Percentiles rank a stretch among this genome's conserved stretches.
Evolutionary conservation across 2,113 vertebrate species (phyloP).

Genomic region (Nesogale talazaci): DNA sequence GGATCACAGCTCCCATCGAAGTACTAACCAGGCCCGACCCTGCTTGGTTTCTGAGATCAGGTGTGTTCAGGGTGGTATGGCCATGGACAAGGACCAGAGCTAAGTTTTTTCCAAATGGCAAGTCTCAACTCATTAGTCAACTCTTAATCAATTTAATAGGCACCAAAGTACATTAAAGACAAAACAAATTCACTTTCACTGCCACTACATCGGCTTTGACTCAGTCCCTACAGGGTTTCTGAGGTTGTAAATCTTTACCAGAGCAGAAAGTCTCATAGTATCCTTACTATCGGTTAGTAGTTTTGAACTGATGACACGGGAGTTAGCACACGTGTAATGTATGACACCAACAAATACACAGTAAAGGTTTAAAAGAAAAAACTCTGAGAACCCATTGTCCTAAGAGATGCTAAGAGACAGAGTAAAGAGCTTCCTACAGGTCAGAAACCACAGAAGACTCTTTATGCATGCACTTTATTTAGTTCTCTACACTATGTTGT

Average conservation of each 20-base stretch:
- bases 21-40: too few relatives aligned
- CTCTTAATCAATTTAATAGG: neutral
- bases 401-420: neutral
- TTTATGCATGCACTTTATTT: neutral
- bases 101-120: neutral
- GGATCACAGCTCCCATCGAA: neutral
- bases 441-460: neutral
- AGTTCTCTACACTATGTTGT: neutral
- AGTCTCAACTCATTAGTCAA: neutral
- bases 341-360: too few relatives aligned
- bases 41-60: too few relatives aligned
- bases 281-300: too few relatives aligned
- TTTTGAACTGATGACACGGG: too few relatives aligned
- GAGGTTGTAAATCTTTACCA: too few relatives aligned
- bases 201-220: too few relatives aligned
- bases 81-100: too few relatives aligned
- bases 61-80: too few relatives aligned
- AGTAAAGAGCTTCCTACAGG: neutral
- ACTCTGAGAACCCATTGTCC: neutral
- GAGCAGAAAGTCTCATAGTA: too few relatives aligned
- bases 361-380: neutral
- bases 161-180: neutral
- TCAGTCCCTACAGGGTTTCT: too few relatives aligned
- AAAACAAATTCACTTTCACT: neutral
- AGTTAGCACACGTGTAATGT: too few relatives aligned